Conservation (phyloP, 2,888 invertebrate genomes). For the Selenia dentaria region DNA sequence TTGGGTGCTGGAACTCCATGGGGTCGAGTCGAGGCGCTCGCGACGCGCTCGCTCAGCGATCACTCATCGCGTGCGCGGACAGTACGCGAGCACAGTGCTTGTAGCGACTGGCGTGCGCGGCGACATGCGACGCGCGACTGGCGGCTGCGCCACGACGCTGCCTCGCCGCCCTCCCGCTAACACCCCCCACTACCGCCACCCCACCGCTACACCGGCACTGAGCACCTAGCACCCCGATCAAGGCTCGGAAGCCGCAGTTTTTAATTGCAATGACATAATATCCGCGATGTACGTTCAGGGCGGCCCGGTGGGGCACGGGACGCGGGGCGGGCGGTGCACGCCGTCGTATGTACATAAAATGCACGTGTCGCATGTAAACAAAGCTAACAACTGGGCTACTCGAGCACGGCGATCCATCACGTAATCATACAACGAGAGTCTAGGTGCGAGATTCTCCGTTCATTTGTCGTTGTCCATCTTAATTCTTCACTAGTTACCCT, state of each 20-base stretch:
- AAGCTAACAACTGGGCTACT: constrained; percentile 41
- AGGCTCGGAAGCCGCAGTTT: neutral
- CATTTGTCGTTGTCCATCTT: no score
- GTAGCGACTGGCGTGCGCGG: constrained; percentile 54
- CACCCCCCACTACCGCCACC: constrained; percentile 33
- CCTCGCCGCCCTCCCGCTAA: constrained; percentile 36
- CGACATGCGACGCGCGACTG: constrained; percentile 61
- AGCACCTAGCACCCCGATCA: constrained; percentile 32
- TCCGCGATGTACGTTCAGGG: constrained; percentile 36
- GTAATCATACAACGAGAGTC: constrained; percentile 30
- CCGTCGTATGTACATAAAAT: constrained; percentile 34
- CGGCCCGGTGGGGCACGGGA: constrained; percentile 45
- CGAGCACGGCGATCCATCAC: constrained; percentile 21
- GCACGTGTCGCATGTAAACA: constrained; percentile 71
- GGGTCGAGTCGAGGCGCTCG: constrained; percentile 54
- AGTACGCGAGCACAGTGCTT: constrained; percentile 40
- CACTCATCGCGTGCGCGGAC: constrained; percentile 66
- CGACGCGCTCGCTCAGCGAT: constrained; percentile 62
- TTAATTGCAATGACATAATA: constrained; percentile 39
- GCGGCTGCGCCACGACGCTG: constrained; percentile 39
- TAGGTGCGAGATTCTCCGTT: constrained; percentile 2
- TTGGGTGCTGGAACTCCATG: constrained; percentile 81
- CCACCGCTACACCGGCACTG: constrained; percentile 47
- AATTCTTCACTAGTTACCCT: no score
- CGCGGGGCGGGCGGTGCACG: constrained; percentile 33